Base-by-base conservation (phyloP, 2,113 vertebrate species). In the Phodopus roborovskii region DNA sequence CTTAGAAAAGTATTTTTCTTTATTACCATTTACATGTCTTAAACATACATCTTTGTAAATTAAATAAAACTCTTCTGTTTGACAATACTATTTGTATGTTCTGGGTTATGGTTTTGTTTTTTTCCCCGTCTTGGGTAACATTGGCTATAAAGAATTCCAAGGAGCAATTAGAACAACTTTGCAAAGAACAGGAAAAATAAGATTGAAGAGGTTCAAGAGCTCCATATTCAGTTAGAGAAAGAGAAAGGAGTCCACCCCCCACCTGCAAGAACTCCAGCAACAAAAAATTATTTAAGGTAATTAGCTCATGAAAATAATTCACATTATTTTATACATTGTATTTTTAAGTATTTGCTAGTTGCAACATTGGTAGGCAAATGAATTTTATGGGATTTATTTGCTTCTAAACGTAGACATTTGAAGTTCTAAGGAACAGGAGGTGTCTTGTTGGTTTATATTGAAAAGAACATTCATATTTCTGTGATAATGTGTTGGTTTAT, bases 181-280 rank as follows among this genome's bases (percentile, higher is more conserved):
- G 99, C 95, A 99, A 99, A 97, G 99, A 99, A 97, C 98, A 99
- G 96, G 99, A n/a, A 99, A 98, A 99, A 99, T 96, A 99, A 99
- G 98, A 99, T 99, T 66, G 99, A 99, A 98, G 99, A 99, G 98
- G 99, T 99, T 93, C 99, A n/a, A 97, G 99, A 99, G 93, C 98
- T 99, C 68, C 99, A 99, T 60, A 99, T 99, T 99, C 99, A 99
- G 97, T 98, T 99, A 95, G 99, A 99, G 98, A 98, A 99, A 99
- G 98, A 98, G 97, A 93, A 99, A 99, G 96, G 99, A 99, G 97
- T 98, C 99, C 60, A 98, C 98, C 97, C 99, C 99, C 74, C 99
- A 99, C 60, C 98, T 99, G 95, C 98, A 99, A 83, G 99, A 99
- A 77, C 98, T 99, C 89, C 98, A 99, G 96, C 99, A 99, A 66